Evolutionary conservation across 2,888 invertebrate species (phyloP), one percentile per base, ranked within the genome.

Genomic region (Micoletzkya japonica): DNA sequence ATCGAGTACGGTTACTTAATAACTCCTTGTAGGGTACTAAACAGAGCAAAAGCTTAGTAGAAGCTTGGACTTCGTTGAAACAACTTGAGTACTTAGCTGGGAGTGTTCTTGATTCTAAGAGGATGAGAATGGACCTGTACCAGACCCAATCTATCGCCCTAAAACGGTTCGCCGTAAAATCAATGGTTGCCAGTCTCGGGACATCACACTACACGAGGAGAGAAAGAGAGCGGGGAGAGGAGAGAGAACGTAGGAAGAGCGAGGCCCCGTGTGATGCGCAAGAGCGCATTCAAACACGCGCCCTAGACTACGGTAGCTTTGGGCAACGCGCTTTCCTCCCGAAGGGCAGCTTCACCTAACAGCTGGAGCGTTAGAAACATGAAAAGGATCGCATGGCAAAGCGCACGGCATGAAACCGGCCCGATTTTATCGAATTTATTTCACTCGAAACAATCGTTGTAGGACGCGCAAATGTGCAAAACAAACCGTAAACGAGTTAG

Each of bases 161-260:
- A 24, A n/a, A 59, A 7, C 6, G 28, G 24, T 34, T 58, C 36
- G 36, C 32, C n/a, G 24, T 34, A 20, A 34, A 24, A 34, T 14
- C 30, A 54, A 60, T 28, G 7, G 36, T 24, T 37, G 39, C 28
- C 54, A 30, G 54, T 28, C 63, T 26, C n/a, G 63, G 50, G 63
- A 50, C 63, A 63, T 63, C 63, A 63, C 63, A 63, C 63, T 63
- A 49, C 61, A 28, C 10, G 30, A n/a, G 28, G 30, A 49, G 61
- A 60, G 6, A 44, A 61, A 44, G 61, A n/a, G n/a, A n/a, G n/a
- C n/a, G n/a, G n/a, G n/a, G n/a, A n/a, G 30, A n/a, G 28, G 30
- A 49, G 61, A 60, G 6, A 44, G 49, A 44, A 49, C 44, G 61
- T 49, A 61, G 44, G 39, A 39, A 59, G 24, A 32, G 32, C 28